Percentiles rank a stretch among this genome's conserved stretches.
Evolutionary conservation across 2,888 invertebrate genomes (phyloP).

Genomic region (Trichopria drosophilae): DNA sequence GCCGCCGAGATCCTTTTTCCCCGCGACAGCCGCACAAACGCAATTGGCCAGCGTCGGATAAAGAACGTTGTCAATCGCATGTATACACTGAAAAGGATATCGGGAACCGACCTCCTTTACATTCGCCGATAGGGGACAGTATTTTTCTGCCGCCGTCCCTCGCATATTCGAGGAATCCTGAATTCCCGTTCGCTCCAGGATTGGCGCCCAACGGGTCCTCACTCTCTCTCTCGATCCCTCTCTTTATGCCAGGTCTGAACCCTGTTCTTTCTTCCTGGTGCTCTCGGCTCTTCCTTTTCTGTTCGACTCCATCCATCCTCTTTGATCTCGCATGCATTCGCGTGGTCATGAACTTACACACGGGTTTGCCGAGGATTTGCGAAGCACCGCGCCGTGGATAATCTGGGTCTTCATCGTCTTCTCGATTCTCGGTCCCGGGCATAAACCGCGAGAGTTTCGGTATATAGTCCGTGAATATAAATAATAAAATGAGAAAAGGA

Average conservation of each 20-base stretch:
- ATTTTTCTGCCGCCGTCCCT: conserved; percentile 7
- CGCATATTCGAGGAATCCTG: background rate
- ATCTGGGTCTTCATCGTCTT: too few species aligned
- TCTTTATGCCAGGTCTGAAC: background rate
- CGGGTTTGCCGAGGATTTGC: too few species aligned
- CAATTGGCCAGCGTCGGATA: conserved; percentile 19
- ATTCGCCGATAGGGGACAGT: conserved; percentile 10
- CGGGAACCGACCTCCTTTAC: conserved; percentile 13
- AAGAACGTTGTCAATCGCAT: conserved; percentile 25
- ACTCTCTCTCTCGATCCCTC: background rate
- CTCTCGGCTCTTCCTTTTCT: too few species aligned
- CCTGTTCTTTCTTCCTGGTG: background rate
- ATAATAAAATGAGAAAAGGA: too few species aligned
- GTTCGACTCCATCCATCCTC: too few species aligned
- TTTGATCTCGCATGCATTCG: too few species aligned
- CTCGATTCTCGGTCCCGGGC: too few species aligned
- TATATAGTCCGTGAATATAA: too few species aligned
- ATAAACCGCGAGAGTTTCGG: too few species aligned
- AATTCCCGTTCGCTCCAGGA: background rate
- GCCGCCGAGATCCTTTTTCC: background rate
- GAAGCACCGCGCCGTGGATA: too few species aligned
- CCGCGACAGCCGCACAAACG: background rate
- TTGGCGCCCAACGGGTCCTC: background rate
- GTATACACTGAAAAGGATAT: background rate
- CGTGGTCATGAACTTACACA: too few species aligned